Evolutionary conservation across 1,140 invertebrate genomes (phyloP).

Genomic region (Campoletis sonorensis): DNA sequence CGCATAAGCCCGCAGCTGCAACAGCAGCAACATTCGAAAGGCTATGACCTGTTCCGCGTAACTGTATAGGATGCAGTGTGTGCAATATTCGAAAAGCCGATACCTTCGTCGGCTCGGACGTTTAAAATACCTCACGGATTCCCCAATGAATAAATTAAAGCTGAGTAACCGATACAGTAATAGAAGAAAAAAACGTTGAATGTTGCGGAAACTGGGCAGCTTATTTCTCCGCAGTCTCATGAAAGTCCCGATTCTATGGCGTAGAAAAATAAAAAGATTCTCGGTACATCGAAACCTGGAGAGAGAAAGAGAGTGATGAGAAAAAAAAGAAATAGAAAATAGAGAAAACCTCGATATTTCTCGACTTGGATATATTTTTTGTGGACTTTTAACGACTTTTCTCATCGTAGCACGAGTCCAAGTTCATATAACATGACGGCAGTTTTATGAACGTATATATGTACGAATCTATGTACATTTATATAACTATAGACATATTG

Average conservation of each 20-base stretch:
- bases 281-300: too few species aligned
- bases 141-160: slow-evolving; percentile 62
- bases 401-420: slow-evolving; percentile 2
- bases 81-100: slow-evolving; percentile 55
- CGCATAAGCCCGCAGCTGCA: slow-evolving; percentile 3
- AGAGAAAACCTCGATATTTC: slow-evolving; percentile 19
- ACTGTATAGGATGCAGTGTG: neutral
- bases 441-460: neutral
- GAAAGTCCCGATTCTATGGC: neutral
- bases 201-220: neutral
- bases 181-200: neutral
- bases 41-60: neutral
- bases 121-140: slow-evolving; percentile 55
- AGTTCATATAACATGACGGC: slow-evolving; percentile 1
- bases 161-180: slow-evolving; percentile 38
- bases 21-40: slow-evolving; percentile 31
- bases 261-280: neutral
- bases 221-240: slow-evolving; percentile 9
- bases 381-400: slow-evolving; percentile 4
- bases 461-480: neutral
- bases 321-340: neutral
- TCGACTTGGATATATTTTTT: slow-evolving; percentile 3
- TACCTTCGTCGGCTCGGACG: slow-evolving; percentile 50
- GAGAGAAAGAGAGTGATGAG: too few species aligned
- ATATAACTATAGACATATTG: neutral